Evolutionary conservation across 2,113 vertebrate species (phyloP).

Genomic region (Labeo rohita): DNA sequence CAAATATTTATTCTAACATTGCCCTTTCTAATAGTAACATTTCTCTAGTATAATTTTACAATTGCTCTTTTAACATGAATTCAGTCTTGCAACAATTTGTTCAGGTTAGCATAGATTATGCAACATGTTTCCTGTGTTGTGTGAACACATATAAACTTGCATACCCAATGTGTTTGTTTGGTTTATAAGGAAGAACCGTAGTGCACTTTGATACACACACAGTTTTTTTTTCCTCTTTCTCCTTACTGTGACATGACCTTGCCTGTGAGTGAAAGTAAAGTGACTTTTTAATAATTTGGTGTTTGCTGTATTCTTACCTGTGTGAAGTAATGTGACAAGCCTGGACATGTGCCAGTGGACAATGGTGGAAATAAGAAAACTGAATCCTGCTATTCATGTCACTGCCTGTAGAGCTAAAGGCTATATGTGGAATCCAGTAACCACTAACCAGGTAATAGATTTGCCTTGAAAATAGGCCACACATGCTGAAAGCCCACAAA

Average conservation of each 20-base stretch:
- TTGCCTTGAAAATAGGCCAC: slow-evolving; percentile 14
- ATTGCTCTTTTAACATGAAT: neutral
- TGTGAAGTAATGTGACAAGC: neutral
- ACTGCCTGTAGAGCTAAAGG: neutral
- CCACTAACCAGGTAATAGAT: neutral
- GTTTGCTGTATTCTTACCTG: neutral
- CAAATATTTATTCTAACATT: neutral
- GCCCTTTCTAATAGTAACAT: neutral
- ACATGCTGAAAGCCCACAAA: neutral
- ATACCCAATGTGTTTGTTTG: slow-evolving; percentile 6
- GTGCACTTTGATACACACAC: neutral
- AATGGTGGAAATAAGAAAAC: neutral
- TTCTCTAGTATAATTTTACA: neutral
- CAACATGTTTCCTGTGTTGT: neutral
- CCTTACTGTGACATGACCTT: slow-evolving; percentile 49
- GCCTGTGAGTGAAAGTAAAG: neutral
- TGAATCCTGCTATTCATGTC: slow-evolving; percentile 19
- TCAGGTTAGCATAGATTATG: neutral
- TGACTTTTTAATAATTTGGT: neutral
- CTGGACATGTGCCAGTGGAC: neutral
- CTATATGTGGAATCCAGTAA: neutral
- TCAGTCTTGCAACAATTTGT: neutral
- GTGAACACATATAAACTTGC: neutral
- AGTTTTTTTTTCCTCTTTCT: slow-evolving; percentile 3
- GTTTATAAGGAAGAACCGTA: slow-evolving; percentile 28